phyloP scores from a whole-genome alignment of 2,113 vertebrate species.

The Tetraodon nigroviridis region DNA sequence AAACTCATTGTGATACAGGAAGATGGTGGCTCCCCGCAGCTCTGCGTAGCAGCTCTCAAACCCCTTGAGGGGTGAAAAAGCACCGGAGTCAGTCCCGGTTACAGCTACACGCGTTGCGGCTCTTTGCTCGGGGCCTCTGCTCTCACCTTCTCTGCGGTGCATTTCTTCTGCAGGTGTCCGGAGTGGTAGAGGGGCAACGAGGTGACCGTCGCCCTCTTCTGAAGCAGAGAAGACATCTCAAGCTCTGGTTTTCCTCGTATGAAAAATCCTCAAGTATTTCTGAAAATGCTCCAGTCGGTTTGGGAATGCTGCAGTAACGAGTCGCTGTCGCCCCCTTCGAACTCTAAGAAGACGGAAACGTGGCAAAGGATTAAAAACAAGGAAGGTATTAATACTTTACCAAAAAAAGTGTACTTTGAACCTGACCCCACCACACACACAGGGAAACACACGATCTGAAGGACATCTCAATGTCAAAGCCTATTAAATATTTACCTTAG shows the following conservation, averaged over 20 bases:
- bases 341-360: constrained; percentile 48
- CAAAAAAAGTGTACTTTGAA: constrained; percentile 41
- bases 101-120: neutral
- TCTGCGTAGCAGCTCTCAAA: constrained; percentile 59
- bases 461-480: too few species aligned
- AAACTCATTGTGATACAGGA: constrained; percentile 57
- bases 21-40: constrained; percentile 60
- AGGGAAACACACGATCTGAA: neutral
- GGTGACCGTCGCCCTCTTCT: constrained; percentile 56
- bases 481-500: too few species aligned
- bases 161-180: constrained; percentile 55
- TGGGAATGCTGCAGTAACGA: too few species aligned
- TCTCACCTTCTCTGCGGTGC: constrained; percentile 49
- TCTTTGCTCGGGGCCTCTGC: neutral
- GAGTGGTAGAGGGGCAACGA: constrained; percentile 63
- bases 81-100: too few species aligned
- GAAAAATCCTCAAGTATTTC: neutral
- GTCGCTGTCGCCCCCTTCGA: neutral
- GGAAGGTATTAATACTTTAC: constrained; percentile 27
- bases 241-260: neutral
- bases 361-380: constrained; percentile 33
- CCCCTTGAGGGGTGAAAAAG: constrained; percentile 45
- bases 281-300: too few species aligned
- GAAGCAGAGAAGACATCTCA: constrained; percentile 43
- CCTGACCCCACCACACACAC: neutral